Base-by-base conservation (phyloP, 2,113 vertebrate species). In the Planiliza haematocheilus region DNA sequence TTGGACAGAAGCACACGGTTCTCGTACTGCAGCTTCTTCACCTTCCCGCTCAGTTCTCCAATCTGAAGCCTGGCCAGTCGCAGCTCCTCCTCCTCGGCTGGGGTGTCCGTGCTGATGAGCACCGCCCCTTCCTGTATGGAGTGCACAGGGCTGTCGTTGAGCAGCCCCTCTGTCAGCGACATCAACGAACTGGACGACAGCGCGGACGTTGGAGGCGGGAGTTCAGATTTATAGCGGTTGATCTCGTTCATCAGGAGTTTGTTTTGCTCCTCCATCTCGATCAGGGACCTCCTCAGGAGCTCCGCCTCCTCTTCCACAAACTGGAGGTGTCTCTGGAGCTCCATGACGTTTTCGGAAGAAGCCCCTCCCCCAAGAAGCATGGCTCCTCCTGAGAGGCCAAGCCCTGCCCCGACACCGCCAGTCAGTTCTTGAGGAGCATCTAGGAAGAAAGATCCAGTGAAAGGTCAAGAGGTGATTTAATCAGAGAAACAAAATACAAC, bases 1-100 rank as follows among this genome's bases (percentile, higher is more conserved):
- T 99, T 99, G 91, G 97, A 99, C 38, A 99, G 95, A 8, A 99
- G 94, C 66, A 99, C 96, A 0, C 97, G 93, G 88, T 99, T 99
- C 93, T 99, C 98, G 0, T 99, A 99, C 91, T 99, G 97, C n/a
- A 99, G 94, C 91, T 99, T 99, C 93, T 99, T 98, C 73, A 99
- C 95, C 84, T 99, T 99, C 59, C 96, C 96, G 0, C 93, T 96
- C 77, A 99, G 94, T 82, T 99, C 98, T 0, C 94, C 94, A 48
- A 99, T 96, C 93, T 99, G 98, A 78, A 97, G 93, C 74, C 94
- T 95, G 16, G 97, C 96, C 0, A 94, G 84, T 6, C 94, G 88
- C 71, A 99, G 93, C 86, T 98, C 97, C 90, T 98, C 97, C 88
- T 96, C 88, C 13, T 86, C 87, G 51, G 72, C 34, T 0, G 82